These are phyloP conservation scores for Laothoe populi DNA, from an alignment of 2,888 invertebrate genomes.

Conservation along the genomic window DNA sequence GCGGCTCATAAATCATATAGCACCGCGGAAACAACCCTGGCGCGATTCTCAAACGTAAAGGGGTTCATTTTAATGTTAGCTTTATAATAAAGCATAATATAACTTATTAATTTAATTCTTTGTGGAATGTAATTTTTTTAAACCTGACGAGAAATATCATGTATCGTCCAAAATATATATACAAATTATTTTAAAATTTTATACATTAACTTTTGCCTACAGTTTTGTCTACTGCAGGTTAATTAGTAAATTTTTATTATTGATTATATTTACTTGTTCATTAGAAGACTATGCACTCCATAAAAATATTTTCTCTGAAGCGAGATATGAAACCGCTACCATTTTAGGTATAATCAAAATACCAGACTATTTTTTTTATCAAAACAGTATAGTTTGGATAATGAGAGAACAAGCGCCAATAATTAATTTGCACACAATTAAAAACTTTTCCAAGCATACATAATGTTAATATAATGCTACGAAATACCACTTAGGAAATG, in stretches of 20 bases:
- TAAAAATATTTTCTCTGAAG: no score
- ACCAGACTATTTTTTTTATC: no score
- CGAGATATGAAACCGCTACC: no score
- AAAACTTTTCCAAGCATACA: background rate
- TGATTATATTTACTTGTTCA: no score
- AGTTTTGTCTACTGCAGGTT: no score
- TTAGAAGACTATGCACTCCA: no score
- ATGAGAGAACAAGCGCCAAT: background rate
- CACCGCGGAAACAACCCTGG: conserved; percentile 64
- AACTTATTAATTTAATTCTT: conserved; percentile 8
- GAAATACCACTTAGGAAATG: background rate
- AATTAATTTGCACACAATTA: background rate
- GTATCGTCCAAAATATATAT: no score
- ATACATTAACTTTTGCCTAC: no score
- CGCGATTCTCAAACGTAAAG: conserved; percentile 54
- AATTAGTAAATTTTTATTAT: no score
- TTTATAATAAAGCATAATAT: conserved; percentile 35
- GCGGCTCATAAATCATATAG: conserved; percentile 66
- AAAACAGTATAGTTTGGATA: background rate
- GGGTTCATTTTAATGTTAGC: conserved; percentile 63
- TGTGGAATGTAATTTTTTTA: background rate
- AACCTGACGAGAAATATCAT: background rate
- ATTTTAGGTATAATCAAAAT: no score
- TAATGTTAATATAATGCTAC: no score
- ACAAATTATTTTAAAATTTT: no score